Evolutionary conservation across 2,113 vertebrate species (phyloP), one percentile per base, ranked within the genome.

Genomic region (Phasianus colchicus): DNA sequence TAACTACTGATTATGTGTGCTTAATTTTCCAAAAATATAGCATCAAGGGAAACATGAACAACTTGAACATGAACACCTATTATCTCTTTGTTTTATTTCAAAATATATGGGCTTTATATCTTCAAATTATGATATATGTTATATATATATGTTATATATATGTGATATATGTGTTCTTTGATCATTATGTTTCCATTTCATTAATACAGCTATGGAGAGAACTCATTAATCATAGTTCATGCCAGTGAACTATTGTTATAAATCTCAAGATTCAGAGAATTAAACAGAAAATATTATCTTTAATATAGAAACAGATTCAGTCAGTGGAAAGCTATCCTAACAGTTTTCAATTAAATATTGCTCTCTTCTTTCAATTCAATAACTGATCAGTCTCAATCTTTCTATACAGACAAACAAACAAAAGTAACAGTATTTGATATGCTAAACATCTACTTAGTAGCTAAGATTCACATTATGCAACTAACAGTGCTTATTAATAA

Each of bases 101-200:
- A 43, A 43, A 43, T 43, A 43, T 43, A 43, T 43, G 42, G 42
- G 42, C 42, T 43, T 43, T 43, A 17, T 43, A 43, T 43, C 42
- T 43, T 43, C 42, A 43, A 43, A 43, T 43, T 43, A 43, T 43
- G 42, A 43, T 43, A 43, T 43, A 43, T 16, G 42, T 43, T 43
- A 17, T 43, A 43, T 16, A 43, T 16, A 7, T 17, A 43, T 43
- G 42, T 43, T 15, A 16, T 16, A 43, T 17, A 17, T 43, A 16
- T 43, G 42, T 43, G 42, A 94, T 91, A 96, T 95, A 42, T 85
- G 45, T 81, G 22, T 71, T 96, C 52, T 95, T 96, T 91, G 70
- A 69, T 82, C 92, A 92, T 95, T 95, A 97, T 91, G 42, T 94
- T 97, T 97, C 96, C 89, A 96, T 95, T 97, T 83, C 43, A 18